A percentile compares a stretch with the other conserved stretches of the same genome.
phyloP scores from a whole-genome alignment of 92 coral and sea anemone genomes.

The Zoanthus sansibaricus region DNA sequence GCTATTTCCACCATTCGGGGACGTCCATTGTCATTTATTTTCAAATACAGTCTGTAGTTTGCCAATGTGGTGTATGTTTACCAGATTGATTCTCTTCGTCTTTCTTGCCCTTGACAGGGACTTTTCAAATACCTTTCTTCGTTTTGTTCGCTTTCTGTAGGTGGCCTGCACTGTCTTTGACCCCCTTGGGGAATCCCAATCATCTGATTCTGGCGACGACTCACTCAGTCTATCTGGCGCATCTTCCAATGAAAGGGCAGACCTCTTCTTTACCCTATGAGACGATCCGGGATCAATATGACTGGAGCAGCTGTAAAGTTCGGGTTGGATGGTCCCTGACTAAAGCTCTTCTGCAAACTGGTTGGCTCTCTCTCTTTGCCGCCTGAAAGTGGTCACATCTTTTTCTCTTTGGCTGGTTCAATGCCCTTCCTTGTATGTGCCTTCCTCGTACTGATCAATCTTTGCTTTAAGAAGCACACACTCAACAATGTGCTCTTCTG shows the following conservation, averaged over 20 bases:
- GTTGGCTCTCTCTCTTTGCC: slow-evolving; percentile 48
- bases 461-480: slow-evolving; percentile 68
- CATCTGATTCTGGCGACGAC: slow-evolving; percentile 23
- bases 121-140: slow-evolving; percentile 33
- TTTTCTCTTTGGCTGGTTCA: slow-evolving; percentile 42
- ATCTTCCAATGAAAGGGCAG: slow-evolving; percentile 23
- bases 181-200: slow-evolving; percentile 36
- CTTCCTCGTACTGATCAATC: slow-evolving; percentile 50
- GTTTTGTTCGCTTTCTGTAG: slow-evolving; percentile 36
- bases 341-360: slow-evolving; percentile 45
- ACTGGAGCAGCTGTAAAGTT: slow-evolving; percentile 17
- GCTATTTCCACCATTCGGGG: slow-evolving; percentile 62
- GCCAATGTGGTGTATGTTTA: slow-evolving; percentile 50
- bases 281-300: slow-evolving; percentile 31
- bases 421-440: slow-evolving; percentile 50
- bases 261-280: slow-evolving; percentile 39
- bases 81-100: slow-evolving; percentile 26
- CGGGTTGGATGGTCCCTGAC: slow-evolving; percentile 3
- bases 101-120: slow-evolving; percentile 31
- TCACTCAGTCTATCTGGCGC: slow-evolving; percentile 20
- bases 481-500: slow-evolving; percentile 75
- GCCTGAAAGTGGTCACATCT: slow-evolving; percentile 26
- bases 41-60: slow-evolving; percentile 54
- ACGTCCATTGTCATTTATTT: slow-evolving; percentile 49
- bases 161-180: slow-evolving; percentile 32